Evolutionary conservation across 2,797 vertebrate species (phyloP).

Genomic region (Galago senegalensis): DNA sequence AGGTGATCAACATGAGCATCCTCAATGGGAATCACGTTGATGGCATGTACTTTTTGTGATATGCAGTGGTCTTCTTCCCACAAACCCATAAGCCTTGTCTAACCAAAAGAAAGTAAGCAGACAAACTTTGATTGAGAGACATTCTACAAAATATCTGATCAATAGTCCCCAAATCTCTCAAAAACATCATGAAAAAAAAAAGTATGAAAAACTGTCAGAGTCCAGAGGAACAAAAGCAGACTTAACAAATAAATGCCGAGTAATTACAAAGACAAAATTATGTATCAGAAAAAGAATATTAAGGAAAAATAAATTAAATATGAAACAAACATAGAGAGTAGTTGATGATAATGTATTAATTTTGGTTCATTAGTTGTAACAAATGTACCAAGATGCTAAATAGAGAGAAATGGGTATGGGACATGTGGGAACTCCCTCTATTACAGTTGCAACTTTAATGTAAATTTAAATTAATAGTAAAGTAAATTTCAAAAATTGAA

Average conservation of each 20-base stretch:
- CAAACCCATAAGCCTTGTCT: not conserved
- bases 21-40: not conserved
- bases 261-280: not conserved
- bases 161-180: not conserved
- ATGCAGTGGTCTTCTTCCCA: not conserved
- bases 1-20: not conserved
- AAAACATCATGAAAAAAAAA: not conserved
- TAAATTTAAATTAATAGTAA: not conserved
- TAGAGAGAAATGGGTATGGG: not conserved
- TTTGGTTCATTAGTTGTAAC: not conserved
- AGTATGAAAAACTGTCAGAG: not conserved
- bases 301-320: not conserved
- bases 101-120: not conserved
- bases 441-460: not conserved
- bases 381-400: not conserved
- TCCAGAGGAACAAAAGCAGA: not conserved
- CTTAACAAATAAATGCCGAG: not conserved
- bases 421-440: not conserved
- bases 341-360: not conserved
- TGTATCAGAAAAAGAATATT: not conserved
- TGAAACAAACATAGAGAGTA: not conserved
- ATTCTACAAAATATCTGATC: not conserved
- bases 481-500: too few relatives aligned
- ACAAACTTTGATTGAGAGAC: not conserved
- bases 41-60: not conserved